Base-by-base conservation (phyloP, 2,113 vertebrate species). In the Thunnus maccoyii region DNA sequence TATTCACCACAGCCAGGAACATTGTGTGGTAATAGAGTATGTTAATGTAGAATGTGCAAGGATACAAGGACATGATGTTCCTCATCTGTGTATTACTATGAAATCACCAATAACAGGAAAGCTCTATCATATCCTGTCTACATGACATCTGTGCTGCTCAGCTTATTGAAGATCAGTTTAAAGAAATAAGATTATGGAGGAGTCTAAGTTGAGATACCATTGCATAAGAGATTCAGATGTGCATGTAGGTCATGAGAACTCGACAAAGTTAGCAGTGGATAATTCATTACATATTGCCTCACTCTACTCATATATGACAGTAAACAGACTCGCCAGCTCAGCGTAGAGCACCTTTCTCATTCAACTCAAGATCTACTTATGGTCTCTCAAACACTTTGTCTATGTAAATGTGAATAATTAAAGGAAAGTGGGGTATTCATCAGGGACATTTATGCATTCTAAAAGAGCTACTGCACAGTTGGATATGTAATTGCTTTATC, bases 221-320 rank as follows among this genome's bases (percentile, higher is more conserved):
- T 15, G 30, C 64, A 65, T 32, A 41, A 25, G 47, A 56, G 55
- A 78, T 27, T 78, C 27, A 32, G 32, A 69, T 72, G 54, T 80
- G 52, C 48, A 75, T 75, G 73, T 75, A 66, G 87, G 80, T 81
- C 76, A 84, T 50, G 48, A 72, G 81, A 78, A 65, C 50, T 32
- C 0, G 18, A 32, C 46, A 60, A 61, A 68, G 67, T 63, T 64
- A 70, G 71, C 12, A 13, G 44, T 52, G 52, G 52, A 80, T 78
- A 63, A 84, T 84, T 85, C 47, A 61, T 51, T 41, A 48, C 73
- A 73, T 56, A 5, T 76, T 66, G 32, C 72, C 18, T 63, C 44
- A 48, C 51, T 84, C 78, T 62, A 67, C 56, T 68, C 0, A 2
- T 10, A 18, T 74, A 72, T 68, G 58, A 72, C 7, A 61, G 46